Conservation (phyloP, 2,113 vertebrate species). For the Hemibagrus wyckioides region DNA sequence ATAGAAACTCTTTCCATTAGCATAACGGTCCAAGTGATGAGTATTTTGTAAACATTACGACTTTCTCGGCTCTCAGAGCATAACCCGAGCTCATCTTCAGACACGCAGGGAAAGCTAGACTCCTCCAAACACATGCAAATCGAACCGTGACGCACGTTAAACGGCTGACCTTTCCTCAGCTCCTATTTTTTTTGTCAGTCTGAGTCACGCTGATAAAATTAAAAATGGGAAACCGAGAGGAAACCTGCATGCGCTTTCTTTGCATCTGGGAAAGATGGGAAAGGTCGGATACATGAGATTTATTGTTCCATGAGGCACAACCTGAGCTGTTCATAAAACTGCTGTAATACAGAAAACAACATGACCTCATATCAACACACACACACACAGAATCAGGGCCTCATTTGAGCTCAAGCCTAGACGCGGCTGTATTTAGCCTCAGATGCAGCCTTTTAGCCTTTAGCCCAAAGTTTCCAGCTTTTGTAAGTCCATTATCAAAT, state of each 20-base stretch:
- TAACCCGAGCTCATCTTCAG: not conserved
- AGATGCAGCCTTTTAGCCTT: conserved; percentile 12
- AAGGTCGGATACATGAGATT: not conserved
- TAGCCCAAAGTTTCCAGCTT: not conserved
- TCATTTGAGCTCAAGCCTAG: not conserved
- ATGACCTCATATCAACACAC: not conserved
- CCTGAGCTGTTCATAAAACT: not conserved
- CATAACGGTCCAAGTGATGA: not conserved
- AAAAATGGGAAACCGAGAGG: not conserved
- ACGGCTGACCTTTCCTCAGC: conserved; percentile 20
- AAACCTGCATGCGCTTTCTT: not conserved
- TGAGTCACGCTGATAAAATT: conserved; percentile 5
- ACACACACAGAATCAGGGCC: not conserved
- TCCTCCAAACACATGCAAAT: conserved; percentile 28
- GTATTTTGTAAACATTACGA: not conserved
- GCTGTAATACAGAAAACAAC: not conserved
- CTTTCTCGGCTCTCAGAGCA: not conserved
- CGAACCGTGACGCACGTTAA: not conserved
- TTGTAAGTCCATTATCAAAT: conserved; percentile 67
- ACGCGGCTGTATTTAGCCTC: not conserved
- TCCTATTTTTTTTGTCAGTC: not conserved
- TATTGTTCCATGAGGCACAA: not conserved
- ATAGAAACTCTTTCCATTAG: too few relatives aligned
- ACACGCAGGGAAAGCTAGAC: not conserved
- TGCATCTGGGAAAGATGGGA: not conserved